A percentile compares a stretch with the other conserved stretches of the same genome.
Evolutionary conservation across 1,140 invertebrate genomes (phyloP).

Genomic region (Pristionchus pacificus): DNA sequence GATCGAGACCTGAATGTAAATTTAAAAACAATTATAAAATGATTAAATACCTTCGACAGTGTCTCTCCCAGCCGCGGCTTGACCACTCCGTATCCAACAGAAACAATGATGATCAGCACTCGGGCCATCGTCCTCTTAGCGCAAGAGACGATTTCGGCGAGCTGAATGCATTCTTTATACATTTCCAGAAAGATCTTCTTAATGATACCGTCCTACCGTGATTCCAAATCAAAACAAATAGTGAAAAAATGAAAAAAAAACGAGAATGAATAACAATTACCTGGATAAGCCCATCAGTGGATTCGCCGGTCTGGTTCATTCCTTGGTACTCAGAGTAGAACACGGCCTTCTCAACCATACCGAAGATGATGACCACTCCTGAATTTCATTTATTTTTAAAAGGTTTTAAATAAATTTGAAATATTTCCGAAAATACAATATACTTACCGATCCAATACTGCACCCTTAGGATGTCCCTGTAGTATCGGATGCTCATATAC

Average conservation of each 20-base stretch:
- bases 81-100: slow-evolving; percentile 87
- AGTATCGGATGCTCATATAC: slow-evolving; percentile 69
- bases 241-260: not conserved
- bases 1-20: slow-evolving; percentile 65
- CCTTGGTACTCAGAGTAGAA: slow-evolving; percentile 83
- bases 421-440: not conserved
- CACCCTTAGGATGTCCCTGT: slow-evolving; percentile 82
- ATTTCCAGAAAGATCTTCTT: not conserved
- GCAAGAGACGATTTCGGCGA: slow-evolving; percentile 82
- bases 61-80: slow-evolving; percentile 83
- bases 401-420: too few relatives aligned
- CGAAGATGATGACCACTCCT: slow-evolving; percentile 47
- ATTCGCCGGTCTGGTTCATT: slow-evolving; percentile 71
- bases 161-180: slow-evolving; percentile 57
- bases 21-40: not conserved
- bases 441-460: slow-evolving; percentile 79
- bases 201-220: not conserved
- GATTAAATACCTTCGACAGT: slow-evolving; percentile 66
- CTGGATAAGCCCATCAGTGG: slow-evolving; percentile 59
- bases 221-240: not conserved
- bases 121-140: slow-evolving; percentile 81
- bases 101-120: slow-evolving; percentile 87
- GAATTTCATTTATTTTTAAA: too few relatives aligned
- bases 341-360: slow-evolving; percentile 69
- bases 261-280: slow-evolving; percentile 26